Conservation (phyloP, 2,797 vertebrate genomes). For the Neosilurus hyrtlii region DNA sequence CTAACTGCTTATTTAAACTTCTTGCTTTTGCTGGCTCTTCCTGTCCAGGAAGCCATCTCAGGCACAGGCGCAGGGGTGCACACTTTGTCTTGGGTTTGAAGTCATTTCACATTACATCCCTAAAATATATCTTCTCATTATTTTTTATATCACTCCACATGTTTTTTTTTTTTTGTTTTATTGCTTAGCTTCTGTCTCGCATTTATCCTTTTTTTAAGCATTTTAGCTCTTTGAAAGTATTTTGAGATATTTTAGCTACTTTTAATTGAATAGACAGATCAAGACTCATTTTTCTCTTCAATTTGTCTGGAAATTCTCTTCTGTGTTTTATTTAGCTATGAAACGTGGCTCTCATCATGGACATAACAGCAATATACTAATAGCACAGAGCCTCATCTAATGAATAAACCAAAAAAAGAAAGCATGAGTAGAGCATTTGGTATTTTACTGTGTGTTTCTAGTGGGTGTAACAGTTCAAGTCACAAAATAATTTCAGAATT, state of each 20-base stretch:
- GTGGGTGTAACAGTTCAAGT: background rate
- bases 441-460: conserved; percentile 3
- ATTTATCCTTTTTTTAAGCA: background rate
- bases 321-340: background rate
- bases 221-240: background rate
- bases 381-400: background rate
- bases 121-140: background rate
- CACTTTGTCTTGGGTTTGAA: background rate
- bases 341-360: background rate
- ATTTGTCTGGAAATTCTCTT: background rate
- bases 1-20: background rate
- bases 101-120: background rate
- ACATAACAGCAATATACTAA: background rate
- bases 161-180: background rate
- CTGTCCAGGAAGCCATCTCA: background rate
- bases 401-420: background rate
- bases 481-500: background rate
- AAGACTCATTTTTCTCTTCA: background rate
- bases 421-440: background rate
- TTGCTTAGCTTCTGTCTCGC: background rate
- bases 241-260: background rate
- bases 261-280: background rate
- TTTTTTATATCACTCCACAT: background rate
- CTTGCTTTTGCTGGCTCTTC: background rate
- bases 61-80: background rate